Base-by-base conservation (phyloP, 1,140 invertebrate species). In the Cydia strobilella region DNA sequence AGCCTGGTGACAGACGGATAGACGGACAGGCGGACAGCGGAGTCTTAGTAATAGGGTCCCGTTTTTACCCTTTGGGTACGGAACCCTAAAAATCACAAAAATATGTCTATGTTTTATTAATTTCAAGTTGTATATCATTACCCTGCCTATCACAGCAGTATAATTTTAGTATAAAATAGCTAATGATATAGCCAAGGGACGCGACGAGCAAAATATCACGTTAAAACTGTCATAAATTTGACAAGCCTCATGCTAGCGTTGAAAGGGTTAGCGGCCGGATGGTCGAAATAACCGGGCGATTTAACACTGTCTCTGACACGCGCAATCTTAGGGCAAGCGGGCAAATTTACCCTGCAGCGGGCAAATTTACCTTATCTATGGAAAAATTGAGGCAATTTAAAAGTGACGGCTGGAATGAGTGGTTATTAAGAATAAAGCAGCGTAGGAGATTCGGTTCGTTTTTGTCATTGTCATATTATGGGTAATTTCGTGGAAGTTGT, bases 221-320 rank as follows among this genome's bases (percentile, higher is more conserved):
- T 59, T 54, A 3, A 18, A 18, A 15, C 15, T 15, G 4, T 54
- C 51, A 59, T 69, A 69, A 69, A 69, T 69, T 42, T 35, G 1
- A 20, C 65, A 39, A 7, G n/a, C 20, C 59, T 35, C 31, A 35
- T 69, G 65, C 65, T 69, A 69, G 65, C n/a, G 59, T 74, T 51
- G 27, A 42, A 48, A 42, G 71, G 75, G 78, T 75, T 76, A 76
- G 75, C 74, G 65, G n/a, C 65, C 27, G 77, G 79, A 76, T 72
- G 75, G 77, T 66, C 75, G 69, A 78, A 81, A 79, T 81, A 79
- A 78, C 78, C 75, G 72, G 74, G 75, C 69, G 66, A 81, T 81
- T 81, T 79, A 76, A 78, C 78, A 79, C 63, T 81, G 80, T 81
- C 80, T 73, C 35, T 39, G 35, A 51, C 79, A 80, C 65, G 63